Evolutionary conservation across 2,797 vertebrate genomes (phyloP), one percentile per base, ranked within the genome.

Genomic region (Selene dorsalis): DNA sequence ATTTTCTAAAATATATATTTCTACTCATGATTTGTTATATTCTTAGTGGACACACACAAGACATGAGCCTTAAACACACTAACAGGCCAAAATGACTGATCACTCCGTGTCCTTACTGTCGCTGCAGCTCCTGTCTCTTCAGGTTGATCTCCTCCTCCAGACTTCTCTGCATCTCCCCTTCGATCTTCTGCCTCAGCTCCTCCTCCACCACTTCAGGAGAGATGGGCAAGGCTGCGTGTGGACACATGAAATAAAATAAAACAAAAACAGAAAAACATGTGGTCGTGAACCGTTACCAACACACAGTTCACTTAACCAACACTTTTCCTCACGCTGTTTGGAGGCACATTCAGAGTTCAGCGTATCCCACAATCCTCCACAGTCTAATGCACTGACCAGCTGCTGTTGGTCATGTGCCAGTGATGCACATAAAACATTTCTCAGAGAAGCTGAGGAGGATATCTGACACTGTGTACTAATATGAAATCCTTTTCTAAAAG

Each of bases 111-210:
- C 14, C 92, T 92, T 85, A 95, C 94, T 91, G 87, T 81, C 58
- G 78, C 64, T 89, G 91, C 55, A 95, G 90, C 62, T 89, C 84
- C 55, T 80, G 74, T 75, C 87, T 88, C 86, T 47, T 92, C 82
- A 83, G 86, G 59, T 53, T 79, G 63, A 94, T 90, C 81, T 94
- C 93, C 55, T 93, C 90, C 75, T 89, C 83, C 79, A 94, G 84
- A 59, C 81, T 80, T 73, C 64, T 87, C 82, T 88, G 88, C 61
- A 94, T 80, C 81, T 94, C 90, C 16, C 84, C 91, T 78, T 77
- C 87, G 77, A 94, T 92, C 50, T 87, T 80, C 80, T 77, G 79
- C 77, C 85, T 92, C 84, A 94, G 32, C 9, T 90, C 74, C 5
- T 92, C 86, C 65, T 94, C 94, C 30, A 79, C 11, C 47, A 86